Evolutionary conservation across 2,888 invertebrate genomes (phyloP), one percentile per base, ranked within the genome.

Genomic region (Mechanitis mazaeus): DNA sequence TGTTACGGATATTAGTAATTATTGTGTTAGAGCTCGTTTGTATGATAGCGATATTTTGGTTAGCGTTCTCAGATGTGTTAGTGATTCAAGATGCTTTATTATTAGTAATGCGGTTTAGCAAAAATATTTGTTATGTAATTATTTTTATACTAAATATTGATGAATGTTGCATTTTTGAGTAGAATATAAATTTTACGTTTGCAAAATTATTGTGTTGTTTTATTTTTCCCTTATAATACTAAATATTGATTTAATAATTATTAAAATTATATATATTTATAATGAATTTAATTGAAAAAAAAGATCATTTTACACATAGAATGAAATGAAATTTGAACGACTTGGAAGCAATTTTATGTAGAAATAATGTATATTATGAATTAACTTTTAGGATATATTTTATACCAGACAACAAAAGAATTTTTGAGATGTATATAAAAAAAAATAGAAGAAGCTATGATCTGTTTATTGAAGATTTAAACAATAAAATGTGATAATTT

Each of bases 91-190:
- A 69, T 65, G 84, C 82, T 84, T 83, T 70, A 71, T 77, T 69
- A 70, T 72, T 78, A 75, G 75, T 72, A 71, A 79, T 75, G 78
- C 79, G 77, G 75, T 75, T 75, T 83, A 83, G 82, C 80, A 78
- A 75, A 82, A 77, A 82, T 74, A 79, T 86, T 80, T 78, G 84
- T 85, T 86, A 73, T 64, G 76, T 82, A 82, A 76, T 88, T 87
- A 87, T 89, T 85, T 84, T 86, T 86, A 86, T 87, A 87, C 81
- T 76, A 73, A 73, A 78, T 88, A 87, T 86, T 87, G 81, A 82
- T 83, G 75, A 85, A 85, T 77, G 87, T 88, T 88, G 87, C 86
- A 85, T 81, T 85, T 84, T 83, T 83, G 77, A 75, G 84, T 87
- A 87, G 84, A 80, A 79, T 80, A 80, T 74, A 84, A 76, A 84